phyloP scores from a whole-genome alignment of 2,113 vertebrate genomes.

The Platichthys stellatus region DNA sequence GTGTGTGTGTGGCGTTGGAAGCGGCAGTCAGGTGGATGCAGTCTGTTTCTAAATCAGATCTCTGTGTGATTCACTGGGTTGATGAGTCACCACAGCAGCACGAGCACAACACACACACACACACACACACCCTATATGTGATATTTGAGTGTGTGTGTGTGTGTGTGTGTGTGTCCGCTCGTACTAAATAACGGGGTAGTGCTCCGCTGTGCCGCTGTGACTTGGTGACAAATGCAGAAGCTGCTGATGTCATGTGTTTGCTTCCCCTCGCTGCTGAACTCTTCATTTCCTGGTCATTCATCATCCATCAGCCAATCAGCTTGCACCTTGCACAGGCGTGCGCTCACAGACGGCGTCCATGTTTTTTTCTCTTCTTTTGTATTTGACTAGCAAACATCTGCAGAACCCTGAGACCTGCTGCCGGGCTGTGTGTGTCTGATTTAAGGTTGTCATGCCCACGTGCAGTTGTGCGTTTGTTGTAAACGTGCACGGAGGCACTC shows the following conservation, averaged over 20 bases:
- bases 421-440: too few relatives aligned
- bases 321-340: slow-evolving; percentile 14
- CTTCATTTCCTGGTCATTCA: slow-evolving; percentile 67
- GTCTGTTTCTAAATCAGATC: slow-evolving; percentile 69
- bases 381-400: too few relatives aligned
- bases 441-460: too few relatives aligned
- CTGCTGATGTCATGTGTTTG: slow-evolving; percentile 68
- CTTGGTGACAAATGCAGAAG: slow-evolving; percentile 66
- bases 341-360: neutral
- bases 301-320: slow-evolving; percentile 67
- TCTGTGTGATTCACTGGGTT: slow-evolving; percentile 61
- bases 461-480: neutral
- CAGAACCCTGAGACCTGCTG: too few relatives aligned
- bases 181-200: slow-evolving; percentile 44
- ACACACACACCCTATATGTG: slow-evolving; percentile 11
- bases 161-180: neutral
- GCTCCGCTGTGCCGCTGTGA: slow-evolving; percentile 52
- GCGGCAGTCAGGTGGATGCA: slow-evolving; percentile 54
- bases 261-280: slow-evolving; percentile 43
- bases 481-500: neutral
- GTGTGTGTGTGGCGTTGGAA: slow-evolving; percentile 25
- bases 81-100: slow-evolving; percentile 75
- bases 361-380: too few relatives aligned
- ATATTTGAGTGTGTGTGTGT: neutral
- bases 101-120: slow-evolving; percentile 36